Conservation (phyloP, 2,888 invertebrate species). For the Keiferia lycopersicella region DNA sequence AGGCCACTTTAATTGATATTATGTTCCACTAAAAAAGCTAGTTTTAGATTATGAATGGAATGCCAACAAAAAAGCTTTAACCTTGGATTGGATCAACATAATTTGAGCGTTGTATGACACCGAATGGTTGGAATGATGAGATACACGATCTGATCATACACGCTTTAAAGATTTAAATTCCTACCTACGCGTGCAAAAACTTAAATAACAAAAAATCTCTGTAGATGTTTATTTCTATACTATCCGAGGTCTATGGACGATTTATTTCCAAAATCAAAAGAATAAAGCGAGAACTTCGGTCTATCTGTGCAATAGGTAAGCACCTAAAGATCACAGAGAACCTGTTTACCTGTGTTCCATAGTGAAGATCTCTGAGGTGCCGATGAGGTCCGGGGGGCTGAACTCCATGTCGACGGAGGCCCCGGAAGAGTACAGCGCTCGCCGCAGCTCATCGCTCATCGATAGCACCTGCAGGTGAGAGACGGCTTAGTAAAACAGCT, state of each 20-base stretch:
- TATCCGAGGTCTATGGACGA: no score
- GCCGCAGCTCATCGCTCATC: constrained; percentile 95
- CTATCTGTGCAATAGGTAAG: no score
- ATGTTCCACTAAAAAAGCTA: no score
- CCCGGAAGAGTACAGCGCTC: constrained; percentile 89
- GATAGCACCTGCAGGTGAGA: constrained; percentile 87
- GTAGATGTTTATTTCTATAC: no score
- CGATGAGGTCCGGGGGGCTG: constrained; percentile 94
- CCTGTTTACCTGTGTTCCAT: constrained; percentile 91
- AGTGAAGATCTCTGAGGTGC: constrained; percentile 93
- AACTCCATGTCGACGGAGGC: constrained; percentile 92
- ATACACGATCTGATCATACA: no score
- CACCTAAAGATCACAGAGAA: no score
- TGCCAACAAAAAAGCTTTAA: neutral
- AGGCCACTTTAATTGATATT: no score
- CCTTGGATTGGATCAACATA: neutral
- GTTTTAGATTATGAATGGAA: neutral
- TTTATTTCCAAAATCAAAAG: no score
- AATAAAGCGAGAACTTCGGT: no score
- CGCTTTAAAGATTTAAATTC: no score
- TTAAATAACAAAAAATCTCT: no score
- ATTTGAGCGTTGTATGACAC: neutral
- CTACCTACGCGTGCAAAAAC: no score
- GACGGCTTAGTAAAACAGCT: constrained; percentile 20
- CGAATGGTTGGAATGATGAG: neutral